Conservation (phyloP, 1,140 invertebrate species). For the Steinernema feltiae region DNA sequence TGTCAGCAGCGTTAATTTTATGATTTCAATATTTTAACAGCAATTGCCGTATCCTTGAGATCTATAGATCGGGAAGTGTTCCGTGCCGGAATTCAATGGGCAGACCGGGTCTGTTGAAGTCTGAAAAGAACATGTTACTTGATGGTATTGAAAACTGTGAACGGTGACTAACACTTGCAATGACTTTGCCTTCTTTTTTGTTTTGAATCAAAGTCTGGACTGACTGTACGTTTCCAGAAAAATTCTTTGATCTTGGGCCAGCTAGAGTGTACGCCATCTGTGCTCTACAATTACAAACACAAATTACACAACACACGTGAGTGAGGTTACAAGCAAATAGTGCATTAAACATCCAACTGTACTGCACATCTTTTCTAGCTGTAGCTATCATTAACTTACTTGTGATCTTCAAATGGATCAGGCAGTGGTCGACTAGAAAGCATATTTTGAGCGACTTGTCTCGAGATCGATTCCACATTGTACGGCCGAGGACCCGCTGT, state of each 20-base stretch:
- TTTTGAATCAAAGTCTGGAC: not conserved
- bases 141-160: not conserved
- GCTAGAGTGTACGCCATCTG: not conserved
- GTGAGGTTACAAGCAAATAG: not conserved
- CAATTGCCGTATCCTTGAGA: conserved; percentile 9
- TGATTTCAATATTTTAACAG: too few relatives aligned
- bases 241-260: not conserved
- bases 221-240: conserved; percentile 1
- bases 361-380: too few relatives aligned
- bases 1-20: too few relatives aligned
- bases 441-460: conserved; percentile 45
- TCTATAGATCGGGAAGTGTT: not conserved
- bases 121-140: not conserved
- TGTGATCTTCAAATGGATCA: conserved; percentile 30
- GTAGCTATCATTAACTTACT: too few relatives aligned
- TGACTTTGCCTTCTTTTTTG: not conserved
- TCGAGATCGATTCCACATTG: conserved; percentile 54
- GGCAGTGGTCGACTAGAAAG: conserved; percentile 42
- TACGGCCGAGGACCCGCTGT: conserved; percentile 50
- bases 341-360: too few relatives aligned
- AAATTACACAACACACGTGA: conserved; percentile 6
- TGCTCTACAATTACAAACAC: conserved; percentile 12
- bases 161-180: not conserved
- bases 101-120: not conserved
- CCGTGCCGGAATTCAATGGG: not conserved